Base-by-base conservation (phyloP, 2,113 vertebrate genomes). In the Herpetotheres cachinnans region DNA sequence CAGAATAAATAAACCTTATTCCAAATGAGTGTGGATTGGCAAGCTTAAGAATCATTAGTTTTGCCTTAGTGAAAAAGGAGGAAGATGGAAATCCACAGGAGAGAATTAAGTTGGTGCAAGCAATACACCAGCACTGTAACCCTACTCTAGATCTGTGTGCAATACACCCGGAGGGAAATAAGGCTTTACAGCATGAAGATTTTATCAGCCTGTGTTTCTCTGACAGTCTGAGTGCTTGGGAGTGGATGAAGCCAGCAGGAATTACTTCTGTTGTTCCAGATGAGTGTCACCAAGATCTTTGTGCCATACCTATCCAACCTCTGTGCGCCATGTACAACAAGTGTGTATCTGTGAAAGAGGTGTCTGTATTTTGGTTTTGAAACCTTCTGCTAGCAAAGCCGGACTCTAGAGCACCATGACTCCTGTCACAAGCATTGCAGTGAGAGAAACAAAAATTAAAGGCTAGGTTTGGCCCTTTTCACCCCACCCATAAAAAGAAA, bases 1-100 rank as follows among this genome's bases (percentile, higher is more conserved):
- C 95, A 97, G 91, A 49, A 91, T 94, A 97, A 95, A 97, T 93
- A 96, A 94, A 95, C 54, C 78, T 93, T 61, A 87, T 79, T 97
- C 83, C 65, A 95, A 95, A 87, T 77, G 77, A 92, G 73, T 70
- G 81, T 91, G 89, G 25, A 82, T 91, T 97, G 94, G 93, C 86
- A 94, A 95, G 89, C 65, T 92, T 89, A 92, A 65, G 91, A 77
- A 85, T 84, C 83, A 72, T 96, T 95, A 93, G 32, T 95, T 96
- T 95, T 89, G 72, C 46, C 52, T 59, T 78, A 67, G 70, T 87
- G 94, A 91, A 96, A 94, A 90, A 89, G 56, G 52, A 96, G 77
- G 69, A 94, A 92, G 86, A 95, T 94, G 62, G 52, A 91, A 96
- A 95, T 87, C 70, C 81, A 79, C 2, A 0, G 52, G 89, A 93